Conservation (phyloP, 2,888 invertebrate species). For the Idaea biselata region DNA sequence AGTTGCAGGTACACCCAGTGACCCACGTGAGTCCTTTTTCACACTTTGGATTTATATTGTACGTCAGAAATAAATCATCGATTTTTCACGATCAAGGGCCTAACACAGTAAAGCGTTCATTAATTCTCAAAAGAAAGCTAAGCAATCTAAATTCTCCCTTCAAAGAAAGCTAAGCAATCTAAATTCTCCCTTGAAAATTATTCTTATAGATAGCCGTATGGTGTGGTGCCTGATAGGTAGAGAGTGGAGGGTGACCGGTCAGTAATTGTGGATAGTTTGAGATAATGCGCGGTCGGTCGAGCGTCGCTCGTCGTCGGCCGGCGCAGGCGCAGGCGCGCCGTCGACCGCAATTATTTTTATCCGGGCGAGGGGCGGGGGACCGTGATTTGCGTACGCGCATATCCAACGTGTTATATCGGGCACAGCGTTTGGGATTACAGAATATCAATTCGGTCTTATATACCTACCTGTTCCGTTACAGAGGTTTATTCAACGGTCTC, state of each 20-base stretch:
- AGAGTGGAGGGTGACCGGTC: conserved; percentile 39
- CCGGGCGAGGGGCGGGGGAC: conserved; percentile 36
- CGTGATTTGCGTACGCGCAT: conserved; percentile 67
- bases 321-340: conserved; percentile 8
- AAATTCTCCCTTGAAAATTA: no score
- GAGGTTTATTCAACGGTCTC: no score
- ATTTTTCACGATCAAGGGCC: no score
- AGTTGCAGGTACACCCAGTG: no score
- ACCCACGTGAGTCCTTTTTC: background rate
- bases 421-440: conserved; percentile 11
- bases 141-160: no score
- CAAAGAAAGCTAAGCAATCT: no score
- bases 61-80: no score
- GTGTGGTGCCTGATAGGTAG: background rate
- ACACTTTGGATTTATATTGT: background rate
- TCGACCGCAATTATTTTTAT: conserved; percentile 69
- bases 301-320: conserved; percentile 21
- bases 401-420: conserved; percentile 21
- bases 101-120: no score
- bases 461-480: no score
- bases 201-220: no score
- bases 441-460: background rate
- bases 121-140: no score
- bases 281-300: conserved; percentile 52
- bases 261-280: conserved; percentile 70